Evolutionary conservation across 2,113 vertebrate genomes (phyloP).

Genomic region (Poicephalus meyeri): DNA sequence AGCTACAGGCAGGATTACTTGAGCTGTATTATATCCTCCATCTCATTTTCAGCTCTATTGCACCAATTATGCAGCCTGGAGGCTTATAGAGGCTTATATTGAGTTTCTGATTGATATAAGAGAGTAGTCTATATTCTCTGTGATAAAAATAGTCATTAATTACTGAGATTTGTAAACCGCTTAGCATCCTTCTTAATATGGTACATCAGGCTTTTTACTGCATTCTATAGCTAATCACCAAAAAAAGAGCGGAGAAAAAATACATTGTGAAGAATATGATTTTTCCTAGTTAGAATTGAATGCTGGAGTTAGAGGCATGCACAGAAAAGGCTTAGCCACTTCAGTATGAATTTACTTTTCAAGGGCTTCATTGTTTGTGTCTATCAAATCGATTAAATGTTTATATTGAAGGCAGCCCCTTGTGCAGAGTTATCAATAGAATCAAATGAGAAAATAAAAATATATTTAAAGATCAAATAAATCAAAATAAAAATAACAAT

Average conservation of each 20-base stretch:
- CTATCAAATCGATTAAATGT: conserved; percentile 47
- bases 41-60: conserved; percentile 81
- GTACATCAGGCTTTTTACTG: conserved; percentile 51
- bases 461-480: no score
- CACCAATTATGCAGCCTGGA: conserved; percentile 77
- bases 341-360: conserved; percentile 38
- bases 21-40: conserved; percentile 71
- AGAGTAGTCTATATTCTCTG: conserved; percentile 73
- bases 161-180: conserved; percentile 75
- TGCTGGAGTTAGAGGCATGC: conserved; percentile 53
- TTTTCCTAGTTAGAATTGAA: conserved; percentile 56
- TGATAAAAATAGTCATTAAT: conserved; percentile 82
- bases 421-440: not conserved
- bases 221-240: conserved; percentile 68
- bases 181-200: conserved; percentile 71
- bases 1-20: conserved; percentile 72
- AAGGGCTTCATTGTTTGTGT: conserved; percentile 42
- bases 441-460: not conserved
- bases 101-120: conserved; percentile 73
- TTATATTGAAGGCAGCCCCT: conserved; percentile 17
- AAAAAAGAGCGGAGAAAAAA: conserved; percentile 45
- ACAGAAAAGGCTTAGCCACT: conserved; percentile 38
- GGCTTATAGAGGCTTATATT: conserved; percentile 76
- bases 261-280: conserved; percentile 57
- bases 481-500: no score